Conservation (phyloP, 2,113 vertebrate genomes). For the Monopterus albus region DNA sequence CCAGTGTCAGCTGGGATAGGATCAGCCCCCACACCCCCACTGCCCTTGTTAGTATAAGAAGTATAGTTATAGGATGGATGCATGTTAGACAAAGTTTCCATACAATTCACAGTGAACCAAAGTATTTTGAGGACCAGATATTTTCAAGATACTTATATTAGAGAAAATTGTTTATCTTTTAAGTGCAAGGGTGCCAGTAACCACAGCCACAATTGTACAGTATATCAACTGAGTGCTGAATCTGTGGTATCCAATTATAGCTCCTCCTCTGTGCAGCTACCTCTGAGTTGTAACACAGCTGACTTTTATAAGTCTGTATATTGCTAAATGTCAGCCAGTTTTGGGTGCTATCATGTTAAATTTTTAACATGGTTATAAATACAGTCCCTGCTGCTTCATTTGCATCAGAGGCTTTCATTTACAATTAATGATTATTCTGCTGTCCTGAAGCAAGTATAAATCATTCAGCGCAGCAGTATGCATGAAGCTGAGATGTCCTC, state of each 20-base stretch:
- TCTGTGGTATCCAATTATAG: slow-evolving; percentile 37
- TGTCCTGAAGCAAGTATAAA: slow-evolving; percentile 3
- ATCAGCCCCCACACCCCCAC: too few species aligned
- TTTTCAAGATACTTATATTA: too few species aligned
- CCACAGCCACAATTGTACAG: too few species aligned
- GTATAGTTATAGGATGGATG: too few species aligned
- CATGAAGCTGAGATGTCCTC: slow-evolving; percentile 12
- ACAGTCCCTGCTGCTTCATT: slow-evolving; percentile 21
- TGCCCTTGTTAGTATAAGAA: too few species aligned
- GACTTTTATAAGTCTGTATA: slow-evolving; percentile 36
- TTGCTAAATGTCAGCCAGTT: slow-evolving; percentile 45
- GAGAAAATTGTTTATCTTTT: too few species aligned
- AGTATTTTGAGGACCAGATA: too few species aligned
- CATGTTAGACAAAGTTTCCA: too few species aligned
- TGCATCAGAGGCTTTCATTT: slow-evolving; percentile 23
- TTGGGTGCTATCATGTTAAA: slow-evolving; percentile 32
- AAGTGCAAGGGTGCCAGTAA: too few species aligned
- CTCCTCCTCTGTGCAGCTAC: slow-evolving; percentile 9
- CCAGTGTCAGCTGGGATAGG: too few species aligned
- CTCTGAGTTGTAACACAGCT: neutral
- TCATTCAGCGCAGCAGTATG: neutral
- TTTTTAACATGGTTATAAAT: slow-evolving; percentile 52
- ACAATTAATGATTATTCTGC: slow-evolving; percentile 40
- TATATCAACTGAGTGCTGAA: too few species aligned
- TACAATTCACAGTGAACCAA: too few species aligned